Base-by-base conservation (phyloP, 92 coral and sea anemone genomes). In the Bergia sp. region DNA sequence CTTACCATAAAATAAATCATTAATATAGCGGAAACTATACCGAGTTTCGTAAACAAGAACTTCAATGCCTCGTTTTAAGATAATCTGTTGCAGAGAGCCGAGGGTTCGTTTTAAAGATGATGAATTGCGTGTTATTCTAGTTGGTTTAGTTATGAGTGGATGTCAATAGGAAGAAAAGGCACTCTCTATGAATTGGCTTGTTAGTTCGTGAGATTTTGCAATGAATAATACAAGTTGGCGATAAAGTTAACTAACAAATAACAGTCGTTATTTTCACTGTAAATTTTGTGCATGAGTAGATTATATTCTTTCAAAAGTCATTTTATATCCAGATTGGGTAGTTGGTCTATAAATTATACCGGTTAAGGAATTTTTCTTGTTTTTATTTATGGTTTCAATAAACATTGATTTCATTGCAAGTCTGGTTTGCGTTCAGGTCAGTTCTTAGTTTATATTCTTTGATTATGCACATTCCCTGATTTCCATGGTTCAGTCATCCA, bases 181-280 rank as follows among this genome's bases (percentile, higher is more conserved):
- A 38, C 45, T 47, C 58, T 86, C 82, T 18, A 86, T 44, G 67
- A 80, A 86, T 41, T 80, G 87, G n/a, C 80, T 69, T 0, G 76
- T 79, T 67, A 45, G n/a, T 7, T 16, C 72, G 45, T 85, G 89
- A 6, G 16, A 16, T 47, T 86, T 77, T 9, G 20, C 7, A 18
- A 80, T 79, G 0, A 86, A 42, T 29, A 90, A 21, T 29, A 29
- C 29, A 90, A 43, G 20, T 90, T 87, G 44, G 86, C 50, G 42
- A 86, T 90, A 76, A 69, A 90, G 45, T 86, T 90, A n/a, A 90
- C 92, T 37, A 90, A 65, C n/a, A 90, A 21, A 55, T 86, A 86
- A 18, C 89, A 79, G 37, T 39, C 1, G 79, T 66, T 85, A 8
- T 85, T 69, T 85, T 85, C 86, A 7, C 61, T 77, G 23, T 67